Conservation (phyloP, 2,113 vertebrate species). For the Mastomys natalensis region DNA sequence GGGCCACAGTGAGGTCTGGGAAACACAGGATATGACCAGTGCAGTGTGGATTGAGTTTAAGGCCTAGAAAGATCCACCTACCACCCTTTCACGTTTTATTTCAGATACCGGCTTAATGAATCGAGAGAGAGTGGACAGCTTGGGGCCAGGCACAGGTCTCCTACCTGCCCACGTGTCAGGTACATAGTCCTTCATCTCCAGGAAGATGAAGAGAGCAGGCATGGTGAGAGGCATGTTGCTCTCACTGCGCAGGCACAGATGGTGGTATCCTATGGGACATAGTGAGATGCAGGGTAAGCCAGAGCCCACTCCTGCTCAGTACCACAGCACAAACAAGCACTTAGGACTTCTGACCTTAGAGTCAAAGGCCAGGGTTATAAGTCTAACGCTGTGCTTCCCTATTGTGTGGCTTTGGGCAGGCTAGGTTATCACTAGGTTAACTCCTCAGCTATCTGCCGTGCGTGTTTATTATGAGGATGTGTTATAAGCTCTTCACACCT, state of each 20-base stretch:
- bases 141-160: not conserved
- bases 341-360: not conserved
- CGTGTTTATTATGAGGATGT: not conserved
- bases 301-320: not conserved
- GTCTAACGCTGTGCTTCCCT: not conserved
- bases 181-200: constrained; percentile 98
- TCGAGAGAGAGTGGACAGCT: too few relatives aligned
- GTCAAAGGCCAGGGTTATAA: not conserved
- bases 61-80: not conserved
- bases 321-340: not conserved
- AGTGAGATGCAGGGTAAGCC: not conserved
- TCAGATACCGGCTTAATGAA: not conserved
- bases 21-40: not conserved
- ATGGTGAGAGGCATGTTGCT: constrained; percentile 96
- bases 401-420: not conserved
- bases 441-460: not conserved
- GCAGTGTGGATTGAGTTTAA: not conserved
- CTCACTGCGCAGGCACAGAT: constrained; percentile 95
- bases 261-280: constrained; percentile 92
- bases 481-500: not conserved
- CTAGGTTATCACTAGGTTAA: not conserved
- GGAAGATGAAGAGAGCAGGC: constrained; percentile 94
- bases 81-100: not conserved
- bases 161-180: constrained; percentile 97
- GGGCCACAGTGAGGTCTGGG: constrained; percentile 86